A percentile compares a stretch with the other conserved stretches of the same genome.
Evolutionary conservation across 2,113 vertebrate genomes (phyloP).

Genomic region (Cairina moschata): DNA sequence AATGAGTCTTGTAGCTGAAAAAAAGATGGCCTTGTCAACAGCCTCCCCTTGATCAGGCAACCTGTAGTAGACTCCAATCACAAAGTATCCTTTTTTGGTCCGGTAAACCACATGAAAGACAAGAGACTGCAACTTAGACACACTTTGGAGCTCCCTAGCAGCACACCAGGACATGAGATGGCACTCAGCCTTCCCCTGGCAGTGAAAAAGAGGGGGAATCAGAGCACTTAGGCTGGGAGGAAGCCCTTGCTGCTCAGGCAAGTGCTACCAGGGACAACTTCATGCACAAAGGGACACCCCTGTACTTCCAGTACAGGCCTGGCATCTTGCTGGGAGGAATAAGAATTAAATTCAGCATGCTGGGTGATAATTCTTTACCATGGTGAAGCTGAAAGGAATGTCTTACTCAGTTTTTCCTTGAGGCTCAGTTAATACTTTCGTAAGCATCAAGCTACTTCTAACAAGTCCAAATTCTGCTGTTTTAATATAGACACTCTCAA

Average conservation of each 20-base stretch:
- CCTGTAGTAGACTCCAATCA: no score
- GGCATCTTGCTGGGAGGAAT: neutral
- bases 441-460: neutral
- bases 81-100: no score
- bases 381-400: neutral
- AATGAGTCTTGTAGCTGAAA: no score
- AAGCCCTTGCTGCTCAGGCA: accelerated
- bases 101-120: accelerated
- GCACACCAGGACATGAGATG: neutral
- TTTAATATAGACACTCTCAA: neutral
- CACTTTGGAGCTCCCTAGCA: accelerated
- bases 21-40: neutral
- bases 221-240: neutral
- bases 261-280: neutral
- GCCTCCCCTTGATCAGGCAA: no score
- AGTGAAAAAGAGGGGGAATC: accelerated
- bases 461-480: accelerated
- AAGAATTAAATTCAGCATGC: neutral
- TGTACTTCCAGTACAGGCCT: neutral
- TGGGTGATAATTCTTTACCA: neutral
- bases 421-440: neutral
- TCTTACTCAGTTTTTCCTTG: neutral
- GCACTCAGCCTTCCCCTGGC: neutral
- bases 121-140: neutral
- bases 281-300: accelerated